Evolutionary conservation across 2,113 vertebrate genomes (phyloP), one percentile per base, ranked within the genome.

Genomic region (Sylvia atricapilla): DNA sequence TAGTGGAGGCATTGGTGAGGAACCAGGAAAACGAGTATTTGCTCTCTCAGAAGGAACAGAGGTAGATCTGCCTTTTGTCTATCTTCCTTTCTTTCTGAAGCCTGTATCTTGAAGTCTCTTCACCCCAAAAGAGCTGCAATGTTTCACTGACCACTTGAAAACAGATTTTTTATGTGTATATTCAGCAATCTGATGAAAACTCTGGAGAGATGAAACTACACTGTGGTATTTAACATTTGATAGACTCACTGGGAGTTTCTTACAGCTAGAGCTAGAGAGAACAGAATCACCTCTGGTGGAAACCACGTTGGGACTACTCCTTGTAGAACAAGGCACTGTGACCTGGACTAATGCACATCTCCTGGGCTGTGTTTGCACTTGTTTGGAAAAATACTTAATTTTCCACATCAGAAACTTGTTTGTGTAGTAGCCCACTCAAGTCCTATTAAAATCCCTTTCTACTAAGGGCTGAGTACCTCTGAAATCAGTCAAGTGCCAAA

Each of bases 401-500:
- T 60, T 52, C 33, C 16, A 14, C 17, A 59, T 84, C n/a, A 78
- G 79, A 86, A 41, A 30, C 31, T 79, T 2, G 0, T 41, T 90
- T 72, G 44, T 53, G 28, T 41, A 72, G 31, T 55, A 85, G 58
- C 46, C 84, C 35, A n/a, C 58, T 69, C 21, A 67, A 77, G 80
- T 76, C 55, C 64, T 77, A 37, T 62, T 77, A 88, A 85, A 94
- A 87, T 75, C 8, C 28, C 13, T 37, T 91, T 86, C 72, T 75
- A 49, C 44, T 59, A 60, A 77, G 33, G 68, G 16, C 72, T 59
- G 33, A 68, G 25, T 52, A 60, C 44, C 39, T 91, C 89, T 86
- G 68, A 94, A 89, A 90, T 70, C 58, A 70, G 70, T 84, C 44
- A 81, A 77, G 84, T 95, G 94, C 94, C 93, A 94, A 92, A 94